Evolutionary conservation across 2,113 vertebrate species (phyloP).

Genomic region (Eidolon helvum): DNA sequence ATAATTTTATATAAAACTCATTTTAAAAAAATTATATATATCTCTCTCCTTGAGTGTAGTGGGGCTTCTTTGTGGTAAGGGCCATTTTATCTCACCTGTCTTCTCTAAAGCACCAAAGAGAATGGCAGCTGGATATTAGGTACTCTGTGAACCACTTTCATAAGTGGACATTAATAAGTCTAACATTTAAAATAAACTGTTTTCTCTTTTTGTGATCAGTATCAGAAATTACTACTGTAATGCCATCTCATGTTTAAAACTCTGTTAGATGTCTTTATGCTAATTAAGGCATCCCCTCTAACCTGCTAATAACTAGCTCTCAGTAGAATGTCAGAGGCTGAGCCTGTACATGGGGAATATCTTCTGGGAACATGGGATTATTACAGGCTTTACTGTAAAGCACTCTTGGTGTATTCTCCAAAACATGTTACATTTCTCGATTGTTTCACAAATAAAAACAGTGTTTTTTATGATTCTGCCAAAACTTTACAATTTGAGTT

Average conservation of each 20-base stretch:
- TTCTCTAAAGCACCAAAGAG: background rate
- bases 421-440: background rate
- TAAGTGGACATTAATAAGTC: conserved; percentile 34
- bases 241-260: background rate
- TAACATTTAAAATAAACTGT: background rate
- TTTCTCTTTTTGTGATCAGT: background rate
- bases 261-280: background rate
- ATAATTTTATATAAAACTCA: background rate
- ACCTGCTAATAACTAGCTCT: background rate
- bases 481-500: conserved; percentile 60
- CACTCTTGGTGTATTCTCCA: background rate
- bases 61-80: background rate
- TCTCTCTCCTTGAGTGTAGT: background rate
- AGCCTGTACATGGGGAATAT: background rate
- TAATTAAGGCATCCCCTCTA: background rate
- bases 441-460: conserved; percentile 51
- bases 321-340: background rate
- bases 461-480: background rate
- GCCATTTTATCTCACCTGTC: background rate
- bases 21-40: background rate
- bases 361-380: background rate
- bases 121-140: background rate
- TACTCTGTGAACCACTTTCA: background rate
- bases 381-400: background rate
- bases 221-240: background rate